Evolutionary conservation across 2,888 invertebrate species (phyloP), one percentile per base, ranked within the genome.

Genomic region (Diarsia dahlii): DNA sequence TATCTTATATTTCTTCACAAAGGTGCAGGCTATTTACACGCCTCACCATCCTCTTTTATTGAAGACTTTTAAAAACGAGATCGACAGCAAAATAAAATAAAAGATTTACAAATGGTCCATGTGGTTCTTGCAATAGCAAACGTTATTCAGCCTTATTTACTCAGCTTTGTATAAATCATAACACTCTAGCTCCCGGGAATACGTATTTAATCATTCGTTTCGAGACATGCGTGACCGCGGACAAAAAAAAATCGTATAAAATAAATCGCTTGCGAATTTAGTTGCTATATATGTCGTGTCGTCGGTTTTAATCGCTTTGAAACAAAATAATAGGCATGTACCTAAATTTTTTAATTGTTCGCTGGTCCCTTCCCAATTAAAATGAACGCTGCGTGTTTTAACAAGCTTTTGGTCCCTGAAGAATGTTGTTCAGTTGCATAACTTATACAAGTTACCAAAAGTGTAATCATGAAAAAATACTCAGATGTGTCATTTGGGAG

Each of bases 261-360:
- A 64, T 45, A 56, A 56, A 69, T 56, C 9, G 5, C 2, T 58
- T 60, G 39, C 9, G 15, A 65, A 76, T 76, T 64, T n/a, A 50
- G 15, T 50, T 13, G 13, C 6, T 13, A 34, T 63, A 2, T 28
- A 39, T 56, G 1, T 20, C 0, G 20, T 13, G 12, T 1, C 18
- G 28, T 28, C 4, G 8, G 34, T 20, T 13, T 18, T 70, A 67
- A 54, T 65, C n/a, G 23, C 10, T 69, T 54, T 20, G 39, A 70
- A 71, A 34, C 9, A 39, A 74, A 74, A 28, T 45, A 73, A 73
- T 20, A 8, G 18, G 13, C 10, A 12, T 34, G 20, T 28, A 52
- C 20, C 9, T 6, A 1, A 9, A 52, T 54, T 62, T 62, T 48
- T 0, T 0, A 28, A 28, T 39, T 3, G 18, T 18, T n/a, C 12